These are phyloP conservation scores for Aphis craccivora DNA, from an alignment of 1,140 invertebrate species.

Conservation along the genomic window DNA sequence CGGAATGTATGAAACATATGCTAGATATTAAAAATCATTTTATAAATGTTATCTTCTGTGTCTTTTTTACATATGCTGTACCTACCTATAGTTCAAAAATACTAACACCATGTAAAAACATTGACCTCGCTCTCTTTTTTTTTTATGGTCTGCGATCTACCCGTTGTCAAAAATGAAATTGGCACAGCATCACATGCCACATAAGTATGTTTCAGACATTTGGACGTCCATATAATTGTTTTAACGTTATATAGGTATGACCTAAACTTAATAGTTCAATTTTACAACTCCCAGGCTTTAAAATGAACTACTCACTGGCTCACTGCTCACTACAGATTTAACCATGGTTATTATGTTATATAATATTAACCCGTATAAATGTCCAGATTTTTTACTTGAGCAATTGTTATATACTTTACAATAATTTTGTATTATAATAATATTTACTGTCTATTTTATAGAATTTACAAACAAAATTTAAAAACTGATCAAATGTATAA, in stretches of 20 bases:
- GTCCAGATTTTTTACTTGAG: not conserved
- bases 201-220: not conserved
- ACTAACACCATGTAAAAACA: constrained; percentile 9
- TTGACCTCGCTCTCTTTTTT: constrained; percentile 33
- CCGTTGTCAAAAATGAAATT: constrained; percentile 48
- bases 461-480: not conserved
- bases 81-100: not conserved
- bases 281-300: not conserved
- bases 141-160: constrained; percentile 10
- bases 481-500: not conserved
- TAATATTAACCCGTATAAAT: not conserved
- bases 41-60: not conserved
- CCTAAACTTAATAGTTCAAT: not conserved
- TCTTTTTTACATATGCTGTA: not conserved
- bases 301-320: not conserved
- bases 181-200: constrained; percentile 14
- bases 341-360: not conserved
- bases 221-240: not conserved
- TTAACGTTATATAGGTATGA: not conserved
- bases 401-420: not conserved
- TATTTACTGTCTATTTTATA: not conserved
- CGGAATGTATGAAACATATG: not conserved
- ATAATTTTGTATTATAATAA: not conserved
- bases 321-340: not conserved
- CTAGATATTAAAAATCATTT: not conserved